Evolutionary conservation across 2,888 invertebrate genomes (phyloP), one percentile per base, ranked within the genome.

Genomic region (Cephus nigrinus): DNA sequence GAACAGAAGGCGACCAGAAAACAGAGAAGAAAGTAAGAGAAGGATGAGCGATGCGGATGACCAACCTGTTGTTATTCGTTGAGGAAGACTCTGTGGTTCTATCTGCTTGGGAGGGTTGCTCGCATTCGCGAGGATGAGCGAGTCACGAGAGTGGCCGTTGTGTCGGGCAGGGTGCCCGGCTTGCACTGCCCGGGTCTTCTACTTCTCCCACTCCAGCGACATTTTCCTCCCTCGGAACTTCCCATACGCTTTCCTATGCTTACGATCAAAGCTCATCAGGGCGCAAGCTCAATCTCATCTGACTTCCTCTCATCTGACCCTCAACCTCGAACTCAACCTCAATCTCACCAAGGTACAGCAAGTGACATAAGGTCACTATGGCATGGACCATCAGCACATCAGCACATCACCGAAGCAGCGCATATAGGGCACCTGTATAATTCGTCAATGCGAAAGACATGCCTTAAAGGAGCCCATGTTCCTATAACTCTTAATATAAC

Each of bases 151-250:
- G 69, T 12, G 12, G 30, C 69, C 69, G 69, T 85, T 86, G 87
- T 86, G 88, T 84, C 91, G 89, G 90, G 88, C 89, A 88, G 89
- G 87, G 88, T 88, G 90, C 91, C 91, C 91, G 91, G 88, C 90
- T 90, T 89, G 89, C 86, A 91, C 91, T 91, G 91, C 91, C 91
- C 91, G 91, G 91, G 90, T 89, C 90, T 89, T 87, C 88, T 87
- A 88, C 86, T 88, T 86, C 89, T 87, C 89, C 89, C 88, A 88
- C 89, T 86, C 83, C 82, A 82, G 81, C 83, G 80, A 82, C 15
- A 15, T 40, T 40, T 75, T 68, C 82, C 80, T 80, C 81, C 80
- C 73, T 80, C 74, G 76, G 74, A 73, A 73, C 76, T 78, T 73
- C 75, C 75, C 78, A 80, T 71, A 69, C 79, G 76, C 77, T 74